A percentile compares a stretch with the other conserved stretches of the same genome.
phyloP scores from a whole-genome alignment of 2,888 invertebrate species.

The Polymixis flavicincta region DNA sequence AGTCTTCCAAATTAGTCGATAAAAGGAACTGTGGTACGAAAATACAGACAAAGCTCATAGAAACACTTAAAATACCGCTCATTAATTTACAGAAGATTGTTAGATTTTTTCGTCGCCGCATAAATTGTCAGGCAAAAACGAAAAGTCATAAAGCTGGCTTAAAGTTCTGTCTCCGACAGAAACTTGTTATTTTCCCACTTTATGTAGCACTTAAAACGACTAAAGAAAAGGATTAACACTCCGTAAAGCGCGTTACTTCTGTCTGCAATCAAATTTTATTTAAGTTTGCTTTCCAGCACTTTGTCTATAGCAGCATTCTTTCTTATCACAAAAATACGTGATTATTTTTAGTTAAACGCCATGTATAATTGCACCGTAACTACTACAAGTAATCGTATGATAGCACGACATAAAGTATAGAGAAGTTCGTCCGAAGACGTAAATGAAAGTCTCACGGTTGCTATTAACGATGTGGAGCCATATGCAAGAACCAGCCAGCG shows the following conservation, averaged over 20 bases:
- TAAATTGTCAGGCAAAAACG: conserved; percentile 45
- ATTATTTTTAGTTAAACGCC: conserved; percentile 53
- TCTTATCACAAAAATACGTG: conserved; percentile 26
- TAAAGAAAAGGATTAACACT: conserved; percentile 54
- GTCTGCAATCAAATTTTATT: conserved; percentile 55
- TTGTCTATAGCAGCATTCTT: conserved; percentile 27
- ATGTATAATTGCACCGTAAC: conserved; percentile 59
- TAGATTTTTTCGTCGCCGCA: conserved; percentile 35
- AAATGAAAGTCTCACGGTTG: conserved; percentile 62
- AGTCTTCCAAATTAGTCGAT: conserved; percentile 24
- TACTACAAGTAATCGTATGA: conserved; percentile 52
- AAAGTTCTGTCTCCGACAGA: conserved; percentile 50
- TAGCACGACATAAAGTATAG: conserved; percentile 50
- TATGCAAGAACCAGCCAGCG: conserved; percentile 73
- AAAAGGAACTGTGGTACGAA: conserved; percentile 5
- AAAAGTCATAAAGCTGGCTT: conserved; percentile 51
- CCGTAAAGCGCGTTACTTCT: conserved; percentile 32
- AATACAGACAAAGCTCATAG: conserved; percentile 20
- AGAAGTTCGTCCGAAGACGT: conserved; percentile 26
- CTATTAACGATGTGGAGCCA: conserved; percentile 62
- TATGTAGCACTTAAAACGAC: conserved; percentile 51
- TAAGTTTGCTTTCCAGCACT: conserved; percentile 29
- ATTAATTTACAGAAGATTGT: conserved; percentile 37
- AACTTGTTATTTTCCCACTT: conserved; percentile 62
- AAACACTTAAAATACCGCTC: conserved; percentile 26